Conservation (phyloP, 2,113 vertebrate genomes). For the Gymnocephalus cernua region DNA sequence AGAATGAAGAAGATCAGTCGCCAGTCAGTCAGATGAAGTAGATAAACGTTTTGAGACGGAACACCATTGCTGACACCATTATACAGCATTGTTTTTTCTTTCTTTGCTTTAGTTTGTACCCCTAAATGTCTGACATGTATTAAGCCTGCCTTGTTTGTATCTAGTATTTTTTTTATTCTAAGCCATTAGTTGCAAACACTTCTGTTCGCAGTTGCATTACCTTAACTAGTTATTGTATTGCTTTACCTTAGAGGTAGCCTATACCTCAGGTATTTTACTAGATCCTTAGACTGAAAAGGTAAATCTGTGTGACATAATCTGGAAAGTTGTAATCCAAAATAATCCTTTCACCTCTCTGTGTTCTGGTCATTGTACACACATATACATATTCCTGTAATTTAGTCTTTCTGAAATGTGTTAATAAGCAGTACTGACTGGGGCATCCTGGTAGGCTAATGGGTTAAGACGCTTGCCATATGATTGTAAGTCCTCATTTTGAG, state of each 20-base stretch:
- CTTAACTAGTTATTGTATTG: background rate
- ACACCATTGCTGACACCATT: background rate
- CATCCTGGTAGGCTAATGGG: background rate
- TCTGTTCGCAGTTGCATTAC: background rate
- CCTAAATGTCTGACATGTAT: background rate
- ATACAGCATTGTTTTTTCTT: background rate
- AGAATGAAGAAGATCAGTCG: conserved; percentile 8
- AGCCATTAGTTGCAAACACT: background rate
- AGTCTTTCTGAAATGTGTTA: background rate
- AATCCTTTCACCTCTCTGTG: no score
- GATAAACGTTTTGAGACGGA: background rate
- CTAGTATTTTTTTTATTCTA: background rate
- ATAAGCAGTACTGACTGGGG: background rate
- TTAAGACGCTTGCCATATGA: background rate
- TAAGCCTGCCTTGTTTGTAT: background rate
- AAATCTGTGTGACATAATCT: background rate
- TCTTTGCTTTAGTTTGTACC: background rate
- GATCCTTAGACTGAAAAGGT: background rate
- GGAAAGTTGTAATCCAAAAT: background rate
- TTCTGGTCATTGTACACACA: no score
- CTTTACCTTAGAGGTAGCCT: background rate
- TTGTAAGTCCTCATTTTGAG: background rate
- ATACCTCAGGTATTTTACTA: background rate
- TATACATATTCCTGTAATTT: background rate
- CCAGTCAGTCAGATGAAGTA: background rate